A percentile compares a stretch with the other conserved stretches of the same genome.
Conservation (phyloP, 2,113 vertebrate genomes). For the Leptocoma aspasia region DNA sequence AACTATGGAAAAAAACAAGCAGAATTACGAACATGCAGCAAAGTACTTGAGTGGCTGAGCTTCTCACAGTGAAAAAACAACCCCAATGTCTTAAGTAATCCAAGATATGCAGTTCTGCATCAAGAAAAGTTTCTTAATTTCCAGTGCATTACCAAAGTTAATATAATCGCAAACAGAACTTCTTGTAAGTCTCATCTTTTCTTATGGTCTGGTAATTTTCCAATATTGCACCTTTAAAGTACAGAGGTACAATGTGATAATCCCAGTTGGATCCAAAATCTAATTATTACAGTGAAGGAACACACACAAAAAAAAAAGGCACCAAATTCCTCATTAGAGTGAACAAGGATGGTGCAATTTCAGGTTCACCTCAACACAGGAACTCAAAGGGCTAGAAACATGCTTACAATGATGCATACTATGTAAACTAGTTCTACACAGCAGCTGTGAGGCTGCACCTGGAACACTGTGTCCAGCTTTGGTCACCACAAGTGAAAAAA, state of each 20-base stretch:
- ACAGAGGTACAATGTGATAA: constrained; percentile 8
- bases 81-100: neutral
- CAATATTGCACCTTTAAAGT: neutral
- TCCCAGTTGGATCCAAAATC: neutral
- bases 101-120: neutral
- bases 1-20: neutral
- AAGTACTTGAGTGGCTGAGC: constrained; percentile 11
- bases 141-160: neutral
- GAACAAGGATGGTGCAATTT: neutral
- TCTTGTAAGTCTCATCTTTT: constrained; percentile 10
- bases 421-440: neutral
- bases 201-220: constrained; percentile 18
- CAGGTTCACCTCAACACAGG: neutral
- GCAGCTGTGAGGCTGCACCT: neutral
- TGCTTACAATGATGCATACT: neutral
- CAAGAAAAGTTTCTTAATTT: constrained; percentile 40
- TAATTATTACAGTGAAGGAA: constrained; percentile 38
- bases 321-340: neutral
- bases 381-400: neutral
- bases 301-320: neutral
- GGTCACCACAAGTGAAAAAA: neutral
- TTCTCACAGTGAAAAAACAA: neutral
- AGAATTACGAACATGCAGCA: constrained; percentile 5
- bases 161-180: constrained; percentile 13
- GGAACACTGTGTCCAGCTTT: neutral